Evolutionary conservation across 2,888 invertebrate genomes (phyloP).

Genomic region (Acronicta leporina): DNA sequence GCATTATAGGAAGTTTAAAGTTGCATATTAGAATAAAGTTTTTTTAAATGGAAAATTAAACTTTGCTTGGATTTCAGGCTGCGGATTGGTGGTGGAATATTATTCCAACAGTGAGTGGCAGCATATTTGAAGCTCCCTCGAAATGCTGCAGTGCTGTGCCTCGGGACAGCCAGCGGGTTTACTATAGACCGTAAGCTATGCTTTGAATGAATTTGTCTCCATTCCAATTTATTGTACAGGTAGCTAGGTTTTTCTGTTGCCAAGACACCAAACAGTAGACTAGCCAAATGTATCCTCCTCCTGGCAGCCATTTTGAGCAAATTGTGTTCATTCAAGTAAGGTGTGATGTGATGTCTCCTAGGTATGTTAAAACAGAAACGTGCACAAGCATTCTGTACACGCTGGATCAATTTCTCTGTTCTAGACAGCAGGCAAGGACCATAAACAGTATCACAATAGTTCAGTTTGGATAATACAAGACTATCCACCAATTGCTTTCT

Average conservation of each 20-base stretch:
- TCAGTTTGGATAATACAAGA: not conserved
- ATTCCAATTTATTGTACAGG: constrained; percentile 1
- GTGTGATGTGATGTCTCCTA: constrained; percentile 23
- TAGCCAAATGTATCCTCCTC: constrained; percentile 1
- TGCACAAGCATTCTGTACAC: constrained; percentile 32
- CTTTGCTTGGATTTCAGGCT: not conserved
- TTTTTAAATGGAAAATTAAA: not conserved
- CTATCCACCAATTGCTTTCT: not conserved
- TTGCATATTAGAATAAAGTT: not conserved
- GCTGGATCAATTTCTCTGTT: constrained; percentile 4
- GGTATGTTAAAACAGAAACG: constrained; percentile 30
- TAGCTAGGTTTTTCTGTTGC: not conserved
- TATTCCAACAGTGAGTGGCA: constrained; percentile 6
- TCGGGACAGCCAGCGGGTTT: not conserved
- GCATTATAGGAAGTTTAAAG: too few species aligned
- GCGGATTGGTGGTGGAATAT: constrained; percentile 2
- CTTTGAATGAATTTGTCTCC: not conserved
- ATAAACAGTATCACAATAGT: not conserved
- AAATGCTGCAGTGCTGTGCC: not conserved
- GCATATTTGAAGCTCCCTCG: not conserved
- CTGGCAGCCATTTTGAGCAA: constrained; percentile 13
- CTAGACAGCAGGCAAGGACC: not conserved
- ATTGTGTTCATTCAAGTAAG: constrained; percentile 14
- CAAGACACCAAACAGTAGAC: not conserved
- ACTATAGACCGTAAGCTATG: not conserved